phyloP scores from a whole-genome alignment of 2,113 vertebrate species.

The Mixornis gularis region DNA sequence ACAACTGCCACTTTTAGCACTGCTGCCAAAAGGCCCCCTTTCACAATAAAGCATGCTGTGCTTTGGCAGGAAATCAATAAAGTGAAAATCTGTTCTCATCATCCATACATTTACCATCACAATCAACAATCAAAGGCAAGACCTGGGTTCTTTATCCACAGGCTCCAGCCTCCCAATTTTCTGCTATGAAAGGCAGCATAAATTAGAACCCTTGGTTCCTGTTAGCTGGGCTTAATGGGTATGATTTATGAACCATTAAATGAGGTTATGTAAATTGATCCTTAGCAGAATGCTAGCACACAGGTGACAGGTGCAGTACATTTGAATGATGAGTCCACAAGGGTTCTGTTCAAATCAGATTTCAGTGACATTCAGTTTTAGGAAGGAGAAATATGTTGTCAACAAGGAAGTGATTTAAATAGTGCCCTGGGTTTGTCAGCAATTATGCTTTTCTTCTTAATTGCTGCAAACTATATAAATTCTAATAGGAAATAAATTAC shows the following conservation, averaged over 20 bases:
- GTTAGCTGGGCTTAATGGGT: conserved; percentile 99
- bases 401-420: conserved; percentile 88
- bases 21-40: conserved; percentile 83
- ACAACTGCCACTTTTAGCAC: conserved; percentile 82
- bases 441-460: conserved; percentile 85
- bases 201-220: conserved; percentile 99
- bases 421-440: conserved; percentile 82
- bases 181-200: conserved; percentile 99
- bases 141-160: conserved; percentile 99
- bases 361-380: conserved; percentile 86
- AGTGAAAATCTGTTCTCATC: conserved; percentile 99
- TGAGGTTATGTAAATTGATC: conserved; percentile 99
- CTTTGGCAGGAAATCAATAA: conserved; percentile 99
- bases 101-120: conserved; percentile 99
- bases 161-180: conserved; percentile 99
- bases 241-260: conserved; percentile 99
- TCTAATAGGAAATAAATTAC: conserved; percentile 86
- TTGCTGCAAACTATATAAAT: conserved; percentile 84
- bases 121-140: conserved; percentile 99
- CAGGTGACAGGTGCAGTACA: conserved; percentile 99
- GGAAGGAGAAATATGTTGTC: conserved; percentile 83
- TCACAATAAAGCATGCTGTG: conserved; percentile 95
- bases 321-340: conserved; percentile 84
- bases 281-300: conserved; percentile 96
- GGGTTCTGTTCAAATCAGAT: conserved; percentile 84